A percentile compares a stretch with the other conserved stretches of the same genome.
These are phyloP conservation scores for Electrophaes corylata DNA, from an alignment of 2,888 invertebrate genomes.

Conservation along the genomic window DNA sequence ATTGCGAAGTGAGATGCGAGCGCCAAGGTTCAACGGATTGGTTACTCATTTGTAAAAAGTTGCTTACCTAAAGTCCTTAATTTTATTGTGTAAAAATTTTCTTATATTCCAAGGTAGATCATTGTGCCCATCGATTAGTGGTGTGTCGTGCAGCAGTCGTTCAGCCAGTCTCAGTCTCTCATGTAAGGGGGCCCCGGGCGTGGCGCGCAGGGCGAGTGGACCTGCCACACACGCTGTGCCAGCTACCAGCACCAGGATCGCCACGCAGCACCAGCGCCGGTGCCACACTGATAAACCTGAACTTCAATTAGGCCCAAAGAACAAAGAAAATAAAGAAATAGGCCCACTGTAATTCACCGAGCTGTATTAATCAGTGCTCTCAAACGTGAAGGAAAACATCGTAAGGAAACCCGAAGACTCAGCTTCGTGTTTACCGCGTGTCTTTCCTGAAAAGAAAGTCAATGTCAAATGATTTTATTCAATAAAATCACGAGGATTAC, in stretches of 20 bases:
- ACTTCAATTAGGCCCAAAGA: constrained; percentile 3
- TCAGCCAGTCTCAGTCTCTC: constrained; percentile 90
- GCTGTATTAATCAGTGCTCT: no score
- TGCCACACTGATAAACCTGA: constrained; percentile 76
- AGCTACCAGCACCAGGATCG: constrained; percentile 89
- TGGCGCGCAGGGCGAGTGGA: constrained; percentile 90
- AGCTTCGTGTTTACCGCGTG: no score
- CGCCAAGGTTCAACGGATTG: no score
- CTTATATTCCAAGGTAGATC: constrained; percentile 96
- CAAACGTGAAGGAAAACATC: no score
- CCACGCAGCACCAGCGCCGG: constrained; percentile 91
- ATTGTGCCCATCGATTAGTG: constrained; percentile 94
- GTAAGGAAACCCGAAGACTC: no score
- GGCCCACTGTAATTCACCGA: not conserved
- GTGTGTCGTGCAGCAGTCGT: constrained; percentile 89
- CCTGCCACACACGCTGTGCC: constrained; percentile 92
- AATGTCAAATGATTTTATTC: no score
- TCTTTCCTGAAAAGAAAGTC: no score
- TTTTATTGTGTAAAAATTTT: constrained; percentile 94
- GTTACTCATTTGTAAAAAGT: no score
- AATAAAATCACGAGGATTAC: no score
- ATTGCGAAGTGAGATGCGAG: no score
- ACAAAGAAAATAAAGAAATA: not conserved
- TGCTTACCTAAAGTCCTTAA: constrained; percentile 91
- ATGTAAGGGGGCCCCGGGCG: constrained; percentile 90